These are phyloP conservation scores for Loriculus beryllinus DNA, from an alignment of 2,797 vertebrate genomes.

Conservation along the genomic window DNA sequence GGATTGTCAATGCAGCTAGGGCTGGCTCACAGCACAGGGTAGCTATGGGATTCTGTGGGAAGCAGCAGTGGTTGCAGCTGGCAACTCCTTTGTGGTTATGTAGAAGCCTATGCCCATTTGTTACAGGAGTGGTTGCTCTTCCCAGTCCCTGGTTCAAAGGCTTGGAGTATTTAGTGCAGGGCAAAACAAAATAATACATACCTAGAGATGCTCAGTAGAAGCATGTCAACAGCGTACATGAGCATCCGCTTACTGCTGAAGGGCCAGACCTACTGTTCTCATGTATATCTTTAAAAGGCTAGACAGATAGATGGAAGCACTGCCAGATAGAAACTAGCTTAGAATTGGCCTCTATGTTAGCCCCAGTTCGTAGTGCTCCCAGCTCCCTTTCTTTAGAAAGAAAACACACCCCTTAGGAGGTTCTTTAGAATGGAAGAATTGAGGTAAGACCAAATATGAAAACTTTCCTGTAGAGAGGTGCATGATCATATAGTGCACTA, in stretches of 20 bases:
- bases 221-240: fast-evolving
- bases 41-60: not conserved
- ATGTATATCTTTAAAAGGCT: not conserved
- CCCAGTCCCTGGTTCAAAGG: not conserved
- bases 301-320: not conserved
- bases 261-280: not conserved
- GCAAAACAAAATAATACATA: not conserved
- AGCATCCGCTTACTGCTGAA: not conserved
- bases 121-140: not conserved
- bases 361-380: not conserved
- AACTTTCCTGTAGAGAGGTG: not conserved
- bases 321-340: not conserved
- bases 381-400: not conserved
- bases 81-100: not conserved
- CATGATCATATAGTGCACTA: not conserved
- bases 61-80: not conserved
- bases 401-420: not conserved
- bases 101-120: not conserved
- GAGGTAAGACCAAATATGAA: not conserved
- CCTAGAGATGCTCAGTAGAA: not conserved
- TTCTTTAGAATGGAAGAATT: not conserved
- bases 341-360: not conserved
- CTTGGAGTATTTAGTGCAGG: not conserved
- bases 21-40: not conserved
- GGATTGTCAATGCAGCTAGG: not conserved